Base-by-base conservation (phyloP, 1,140 invertebrate genomes). In the Linepithema humile region DNA sequence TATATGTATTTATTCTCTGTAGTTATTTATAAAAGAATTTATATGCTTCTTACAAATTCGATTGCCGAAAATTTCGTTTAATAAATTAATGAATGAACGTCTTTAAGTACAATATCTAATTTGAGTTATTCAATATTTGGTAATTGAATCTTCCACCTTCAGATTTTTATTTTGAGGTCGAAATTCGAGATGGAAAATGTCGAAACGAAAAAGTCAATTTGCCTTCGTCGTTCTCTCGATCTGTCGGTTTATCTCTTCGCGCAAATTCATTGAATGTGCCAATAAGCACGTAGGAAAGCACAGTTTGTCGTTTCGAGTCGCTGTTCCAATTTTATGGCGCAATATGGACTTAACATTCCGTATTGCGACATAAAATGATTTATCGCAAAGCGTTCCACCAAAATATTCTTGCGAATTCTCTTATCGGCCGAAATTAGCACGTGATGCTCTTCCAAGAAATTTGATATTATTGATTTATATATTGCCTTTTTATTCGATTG, bases 361-460 rank as follows among this genome's bases (percentile, higher is more conserved):
- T 38, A 48, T 74, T 38, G 29, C 69, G 55, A 59, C 50, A n/a
- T 38, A 35, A 82, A 82, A 73, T 6, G 38, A 43, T 23, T 80
- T 80, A 80, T 80, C 75, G 26, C 48, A 7, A n/a, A 10, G 12
- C 15, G 15, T 10, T 15, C 12, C 9, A 15, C 26, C 64, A 55
- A 80, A 80, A 69, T 80, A 57, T 69, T 55, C 26, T 55, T 5
- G 50, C 50, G 48, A 65, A 48, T 80, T n/a, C n/a, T n/a, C n/a
- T n/a, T 69, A 80, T 80, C 64, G 75, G 23, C 23, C 26, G 75
- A 69, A 80, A 57, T 80, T 80, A 62, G 35, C 64, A 70, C 64
- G 35, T 67, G 75, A 67, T 43, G 23, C 23, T 12, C 48, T 69
- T 70, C 35, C 35, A 80, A 29, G 45, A 69, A 70, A 80, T 69